These are phyloP conservation scores for Camponotus floridanus DNA, from an alignment of 1,140 invertebrate genomes.

Conservation along the genomic window DNA sequence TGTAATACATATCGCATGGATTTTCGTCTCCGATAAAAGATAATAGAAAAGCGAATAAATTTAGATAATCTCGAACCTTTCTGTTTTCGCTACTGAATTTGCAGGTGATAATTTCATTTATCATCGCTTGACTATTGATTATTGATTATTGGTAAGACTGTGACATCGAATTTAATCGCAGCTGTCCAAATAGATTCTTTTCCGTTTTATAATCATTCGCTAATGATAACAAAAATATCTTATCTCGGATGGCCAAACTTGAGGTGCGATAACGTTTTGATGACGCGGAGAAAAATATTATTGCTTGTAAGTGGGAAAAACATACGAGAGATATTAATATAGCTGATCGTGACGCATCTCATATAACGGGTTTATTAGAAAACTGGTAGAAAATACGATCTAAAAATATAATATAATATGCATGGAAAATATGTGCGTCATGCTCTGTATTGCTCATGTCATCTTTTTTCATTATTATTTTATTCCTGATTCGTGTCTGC, in stretches of 20 bases:
- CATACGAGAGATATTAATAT: background rate
- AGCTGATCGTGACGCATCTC: background rate
- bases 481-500: background rate
- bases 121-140: background rate
- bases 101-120: background rate
- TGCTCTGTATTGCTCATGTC: background rate
- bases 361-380: background rate
- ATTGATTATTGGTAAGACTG: background rate
- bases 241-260: background rate
- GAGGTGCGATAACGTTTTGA: background rate
- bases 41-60: background rate
- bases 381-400: background rate
- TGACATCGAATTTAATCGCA: background rate
- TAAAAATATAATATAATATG: too few relatives aligned
- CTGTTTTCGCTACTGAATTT: background rate
- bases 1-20: too few relatives aligned
- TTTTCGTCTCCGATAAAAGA: background rate
- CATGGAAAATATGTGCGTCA: too few relatives aligned
- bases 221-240: conserved; percentile 19
- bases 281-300: background rate
- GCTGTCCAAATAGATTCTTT: conserved; percentile 8
- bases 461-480: background rate
- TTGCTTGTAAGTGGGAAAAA: background rate
- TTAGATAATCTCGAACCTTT: background rate
- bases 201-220: background rate